Percentiles rank a stretch among this genome's conserved stretches.
These are phyloP conservation scores for Epinephelus malabaricus DNA, from an alignment of 2,797 vertebrate species.

Conservation along the genomic window DNA sequence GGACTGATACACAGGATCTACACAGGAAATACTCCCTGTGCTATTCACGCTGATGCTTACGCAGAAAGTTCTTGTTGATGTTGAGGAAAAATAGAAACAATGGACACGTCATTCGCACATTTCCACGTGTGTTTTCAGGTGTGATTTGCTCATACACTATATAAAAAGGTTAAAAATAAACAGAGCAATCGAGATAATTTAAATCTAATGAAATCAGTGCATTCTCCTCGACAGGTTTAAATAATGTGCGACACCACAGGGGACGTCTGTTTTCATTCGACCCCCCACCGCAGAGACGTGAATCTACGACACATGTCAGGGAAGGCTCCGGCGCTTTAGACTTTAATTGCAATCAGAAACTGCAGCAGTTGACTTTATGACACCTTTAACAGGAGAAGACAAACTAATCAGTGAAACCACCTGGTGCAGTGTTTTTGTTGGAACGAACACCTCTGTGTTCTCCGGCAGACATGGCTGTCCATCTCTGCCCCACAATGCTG, in stretches of 20 bases:
- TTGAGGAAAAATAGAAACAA: background rate
- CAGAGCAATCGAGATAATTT: constrained; percentile 35
- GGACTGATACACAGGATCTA: constrained; percentile 18
- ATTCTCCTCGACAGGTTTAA: constrained; percentile 48
- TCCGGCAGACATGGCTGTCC: constrained; percentile 24
- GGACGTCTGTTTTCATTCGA: constrained; percentile 54
- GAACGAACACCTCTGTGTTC: constrained; percentile 44
- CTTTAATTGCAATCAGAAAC: constrained; percentile 68
- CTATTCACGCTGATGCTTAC: constrained; percentile 14
- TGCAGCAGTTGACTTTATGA: constrained; percentile 45
- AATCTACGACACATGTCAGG: constrained; percentile 40
- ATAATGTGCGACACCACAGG: constrained; percentile 36
- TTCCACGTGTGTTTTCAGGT: background rate
- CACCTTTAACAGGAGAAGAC: constrained; percentile 51
- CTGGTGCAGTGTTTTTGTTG: constrained; percentile 66
- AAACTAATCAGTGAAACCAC: constrained; percentile 70
- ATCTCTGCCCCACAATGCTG: constrained; percentile 7
- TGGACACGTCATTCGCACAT: constrained; percentile 1
- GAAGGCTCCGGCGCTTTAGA: constrained; percentile 5
- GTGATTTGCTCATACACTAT: constrained; percentile 22
- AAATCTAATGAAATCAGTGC: constrained; percentile 51
- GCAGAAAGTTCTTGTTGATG: constrained; percentile 11
- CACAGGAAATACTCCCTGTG: constrained; percentile 28
- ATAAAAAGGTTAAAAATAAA: constrained; percentile 58
- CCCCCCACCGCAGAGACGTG: constrained; percentile 39